A percentile compares a stretch with the other conserved stretches of the same genome.
Evolutionary conservation across 2,113 vertebrate genomes (phyloP).

Genomic region (Ardeotis arabs): DNA sequence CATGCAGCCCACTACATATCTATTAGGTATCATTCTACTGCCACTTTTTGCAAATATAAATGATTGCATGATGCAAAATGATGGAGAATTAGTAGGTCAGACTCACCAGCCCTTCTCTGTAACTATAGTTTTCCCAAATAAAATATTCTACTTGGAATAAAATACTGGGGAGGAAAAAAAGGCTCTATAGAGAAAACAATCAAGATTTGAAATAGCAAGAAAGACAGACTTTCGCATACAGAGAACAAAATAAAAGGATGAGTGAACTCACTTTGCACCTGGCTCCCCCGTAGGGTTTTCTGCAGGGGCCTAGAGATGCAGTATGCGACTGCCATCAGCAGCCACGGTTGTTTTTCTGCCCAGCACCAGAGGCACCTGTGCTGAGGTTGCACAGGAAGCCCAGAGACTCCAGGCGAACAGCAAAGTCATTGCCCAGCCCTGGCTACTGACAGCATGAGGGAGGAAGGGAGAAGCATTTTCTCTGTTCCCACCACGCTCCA

Average conservation of each 20-base stretch:
- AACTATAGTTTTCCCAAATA: not conserved
- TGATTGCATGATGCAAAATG: rapidly evolving
- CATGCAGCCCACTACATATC: not conserved
- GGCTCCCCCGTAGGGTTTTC: too few relatives aligned
- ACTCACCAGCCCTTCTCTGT: not conserved
- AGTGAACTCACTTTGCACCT: not conserved
- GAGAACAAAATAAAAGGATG: not conserved
- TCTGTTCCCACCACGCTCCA: not conserved
- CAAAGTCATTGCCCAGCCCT: not conserved
- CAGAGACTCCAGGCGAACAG: not conserved
- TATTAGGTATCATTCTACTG: not conserved
- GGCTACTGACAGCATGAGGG: not conserved
- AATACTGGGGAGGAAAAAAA: too few relatives aligned
- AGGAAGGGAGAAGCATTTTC: not conserved
- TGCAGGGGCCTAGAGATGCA: too few relatives aligned
- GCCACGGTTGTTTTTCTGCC: not conserved
- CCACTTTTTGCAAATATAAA: not conserved
- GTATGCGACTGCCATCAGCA: rapidly evolving
- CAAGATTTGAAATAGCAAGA: not conserved
- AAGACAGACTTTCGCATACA: not conserved
- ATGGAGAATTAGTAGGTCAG: not conserved
- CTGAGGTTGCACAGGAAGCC: too few relatives aligned
- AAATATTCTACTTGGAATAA: not conserved
- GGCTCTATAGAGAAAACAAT: not conserved
- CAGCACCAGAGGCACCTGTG: not conserved